Percentiles rank a stretch among this genome's conserved stretches.
phyloP scores from a whole-genome alignment of 1,140 invertebrate genomes.

The Delia radicum region DNA sequence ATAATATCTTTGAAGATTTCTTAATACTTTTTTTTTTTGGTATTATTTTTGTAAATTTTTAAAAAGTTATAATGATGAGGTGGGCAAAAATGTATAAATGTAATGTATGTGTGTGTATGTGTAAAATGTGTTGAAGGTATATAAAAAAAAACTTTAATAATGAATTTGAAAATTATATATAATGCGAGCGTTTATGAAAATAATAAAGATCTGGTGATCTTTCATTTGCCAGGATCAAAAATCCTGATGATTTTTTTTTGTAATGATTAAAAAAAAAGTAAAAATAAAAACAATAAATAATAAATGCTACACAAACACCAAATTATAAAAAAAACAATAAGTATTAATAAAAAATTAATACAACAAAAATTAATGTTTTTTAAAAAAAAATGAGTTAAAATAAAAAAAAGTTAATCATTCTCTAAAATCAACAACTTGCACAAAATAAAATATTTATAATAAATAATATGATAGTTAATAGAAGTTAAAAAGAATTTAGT shows the following conservation, averaged over 20 bases:
- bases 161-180: too few relatives aligned
- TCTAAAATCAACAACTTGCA: conserved; percentile 15
- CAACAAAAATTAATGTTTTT: background rate
- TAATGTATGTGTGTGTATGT: background rate
- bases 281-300: conserved; percentile 17
- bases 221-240: background rate
- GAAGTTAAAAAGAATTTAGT: background rate
- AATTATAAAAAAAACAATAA: conserved; percentile 9
- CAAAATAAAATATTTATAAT: background rate
- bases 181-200: background rate
- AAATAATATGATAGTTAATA: background rate
- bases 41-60: too few relatives aligned
- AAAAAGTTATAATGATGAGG: too few relatives aligned
- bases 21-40: too few relatives aligned
- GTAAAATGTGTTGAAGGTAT: background rate
- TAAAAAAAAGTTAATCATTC: background rate
- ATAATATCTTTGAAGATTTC: too few relatives aligned
- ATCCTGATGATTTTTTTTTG: background rate
- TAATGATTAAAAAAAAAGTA: conserved; percentile 10
- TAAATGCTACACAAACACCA: conserved; percentile 31
- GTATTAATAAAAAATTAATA: conserved; percentile 5
- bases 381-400: background rate
- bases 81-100: background rate
- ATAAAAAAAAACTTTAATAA: too few relatives aligned
- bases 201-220: too few relatives aligned